Percentiles rank a stretch among this genome's conserved stretches.
Evolutionary conservation across 1,140 invertebrate genomes (phyloP).

Genomic region (Drosophila tani): DNA sequence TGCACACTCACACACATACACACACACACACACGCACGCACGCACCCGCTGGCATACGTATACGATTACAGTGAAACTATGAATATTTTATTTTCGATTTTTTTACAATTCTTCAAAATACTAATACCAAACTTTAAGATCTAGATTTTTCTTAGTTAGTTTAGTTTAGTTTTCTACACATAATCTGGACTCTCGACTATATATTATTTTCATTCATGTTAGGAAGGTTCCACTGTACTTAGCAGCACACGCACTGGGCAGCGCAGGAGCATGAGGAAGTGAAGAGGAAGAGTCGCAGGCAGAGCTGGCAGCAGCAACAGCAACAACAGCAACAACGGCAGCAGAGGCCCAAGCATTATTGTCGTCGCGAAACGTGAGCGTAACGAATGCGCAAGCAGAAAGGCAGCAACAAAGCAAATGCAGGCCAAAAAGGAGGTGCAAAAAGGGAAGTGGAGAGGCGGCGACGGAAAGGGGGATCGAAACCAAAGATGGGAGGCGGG

Average conservation of each 20-base stretch:
- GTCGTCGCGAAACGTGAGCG: slow-evolving; percentile 71
- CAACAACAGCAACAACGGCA: neutral
- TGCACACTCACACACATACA: slow-evolving; percentile 55
- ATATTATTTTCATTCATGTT: neutral
- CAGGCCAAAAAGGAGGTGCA: slow-evolving; percentile 48
- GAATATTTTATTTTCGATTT: neutral
- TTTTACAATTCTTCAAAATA: neutral
- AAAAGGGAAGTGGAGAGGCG: neutral
- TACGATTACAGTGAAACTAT: slow-evolving; percentile 11
- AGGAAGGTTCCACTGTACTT: slow-evolving; percentile 8
- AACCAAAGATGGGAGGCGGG: neutral
- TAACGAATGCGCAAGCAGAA: slow-evolving; percentile 72
- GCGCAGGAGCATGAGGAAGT: slow-evolving; percentile 21
- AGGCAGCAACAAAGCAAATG: slow-evolving; percentile 69
- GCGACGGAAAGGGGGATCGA: slow-evolving; percentile 4
- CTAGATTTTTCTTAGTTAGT: no score
- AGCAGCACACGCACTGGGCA: slow-evolving; percentile 46
- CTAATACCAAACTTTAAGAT: neutral
- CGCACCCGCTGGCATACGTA: slow-evolving; percentile 37
- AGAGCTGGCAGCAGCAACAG: slow-evolving; percentile 23
- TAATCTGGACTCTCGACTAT: neutral
- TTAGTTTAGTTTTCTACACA: no score
- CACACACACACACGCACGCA: slow-evolving; percentile 22
- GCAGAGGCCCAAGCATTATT: slow-evolving; percentile 61
- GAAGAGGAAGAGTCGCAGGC: slow-evolving; percentile 13